Evolutionary conservation across 64 coral and sea anemone species (phyloP), one percentile per base, ranked within the genome.

Genomic region (Actinia equina): DNA sequence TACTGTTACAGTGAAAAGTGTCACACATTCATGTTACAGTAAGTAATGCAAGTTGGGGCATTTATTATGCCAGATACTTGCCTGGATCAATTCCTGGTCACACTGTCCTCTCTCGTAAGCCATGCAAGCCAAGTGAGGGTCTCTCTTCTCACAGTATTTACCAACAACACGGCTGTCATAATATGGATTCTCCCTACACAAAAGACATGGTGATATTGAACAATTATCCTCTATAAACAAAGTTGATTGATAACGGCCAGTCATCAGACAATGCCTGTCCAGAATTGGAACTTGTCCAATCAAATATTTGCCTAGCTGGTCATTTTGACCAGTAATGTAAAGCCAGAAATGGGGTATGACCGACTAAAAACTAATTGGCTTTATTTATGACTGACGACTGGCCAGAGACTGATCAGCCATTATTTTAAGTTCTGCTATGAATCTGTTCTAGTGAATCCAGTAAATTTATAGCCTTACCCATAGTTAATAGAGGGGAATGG

Each of bases 71-170:
- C 30, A 37, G 55, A 41, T 59, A 58, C 43, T 44, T 84, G 95
- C 97, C 91, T 99, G 94, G 18, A 99, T 99, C 15, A 99, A 82
- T 83, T 99, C 97, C 2, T 92, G 89, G 65, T 99, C 97, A 85
- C 97, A 99, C 77, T 99, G 97, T 22, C 97, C 97, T 90, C 97
- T 87, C 52, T 99, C 97, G 22, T 99, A 99, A n/a, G 97, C 90
- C 67, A 99, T 92, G 70, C 97, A 99, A 43, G 97, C 97, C 51
- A 99, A 84, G 49, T 99, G 97, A 20, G 97, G 97, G 52, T 99
- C 97, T 88, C 97, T 89, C 77, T 99, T 99, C 77, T 99, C 97
- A 78, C 97, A 99, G 83, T 99, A 99, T 79, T 95, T 99, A 15
- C 97, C 97, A 16, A 99, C 97, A 54, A 99, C 97, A 86, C 91